phyloP scores from a whole-genome alignment of 2,797 vertebrate species.

The Hafferia zeledoni region DNA sequence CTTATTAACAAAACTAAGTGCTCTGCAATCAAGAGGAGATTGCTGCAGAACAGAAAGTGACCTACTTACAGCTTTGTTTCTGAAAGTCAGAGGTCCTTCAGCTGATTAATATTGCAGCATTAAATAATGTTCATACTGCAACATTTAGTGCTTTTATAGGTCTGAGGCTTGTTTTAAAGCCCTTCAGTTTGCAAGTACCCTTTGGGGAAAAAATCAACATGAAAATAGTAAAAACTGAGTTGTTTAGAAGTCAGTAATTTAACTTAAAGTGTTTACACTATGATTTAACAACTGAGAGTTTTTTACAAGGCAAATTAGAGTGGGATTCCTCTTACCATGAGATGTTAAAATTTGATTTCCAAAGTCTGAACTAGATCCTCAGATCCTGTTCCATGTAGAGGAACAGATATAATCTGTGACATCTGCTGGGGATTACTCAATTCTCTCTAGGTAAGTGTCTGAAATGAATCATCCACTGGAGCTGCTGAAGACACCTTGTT shows the following conservation, averaged over 20 bases:
- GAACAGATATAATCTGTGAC: background rate
- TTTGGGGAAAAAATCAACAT: background rate
- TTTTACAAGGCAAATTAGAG: background rate
- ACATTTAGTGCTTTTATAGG: background rate
- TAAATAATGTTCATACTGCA: background rate
- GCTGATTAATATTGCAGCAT: background rate
- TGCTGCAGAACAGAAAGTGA: background rate
- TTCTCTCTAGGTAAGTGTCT: background rate
- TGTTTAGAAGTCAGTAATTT: background rate
- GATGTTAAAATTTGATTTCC: background rate
- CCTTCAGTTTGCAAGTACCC: background rate
- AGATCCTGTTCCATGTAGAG: background rate
- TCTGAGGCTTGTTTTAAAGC: background rate
- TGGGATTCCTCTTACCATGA: background rate
- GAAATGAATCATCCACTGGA: background rate
- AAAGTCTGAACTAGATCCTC: background rate
- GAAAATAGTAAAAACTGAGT: background rate
- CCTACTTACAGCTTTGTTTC: background rate
- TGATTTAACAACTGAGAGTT: background rate
- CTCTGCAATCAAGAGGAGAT: background rate
- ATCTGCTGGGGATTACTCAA: background rate
- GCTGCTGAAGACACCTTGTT: background rate
- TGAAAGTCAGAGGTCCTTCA: conserved; percentile 14
- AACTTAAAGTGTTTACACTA: background rate
- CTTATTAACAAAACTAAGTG: background rate